Conservation (phyloP, 2,888 invertebrate species). For the Anorthoa munda region DNA sequence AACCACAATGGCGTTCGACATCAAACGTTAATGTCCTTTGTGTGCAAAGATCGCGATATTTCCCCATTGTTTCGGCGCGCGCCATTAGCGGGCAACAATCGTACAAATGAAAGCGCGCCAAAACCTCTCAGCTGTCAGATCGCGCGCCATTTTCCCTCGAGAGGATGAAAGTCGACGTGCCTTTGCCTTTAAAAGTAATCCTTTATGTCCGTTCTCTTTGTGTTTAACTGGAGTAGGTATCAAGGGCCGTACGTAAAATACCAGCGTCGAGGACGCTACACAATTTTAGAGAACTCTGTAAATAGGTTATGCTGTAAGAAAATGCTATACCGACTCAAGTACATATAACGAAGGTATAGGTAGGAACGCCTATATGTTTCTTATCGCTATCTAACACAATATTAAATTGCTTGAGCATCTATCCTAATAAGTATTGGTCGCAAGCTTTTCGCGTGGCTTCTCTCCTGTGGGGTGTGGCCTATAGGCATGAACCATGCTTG, state of each 20-base stretch:
- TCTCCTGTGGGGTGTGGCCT: no score
- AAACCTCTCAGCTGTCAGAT: conserved; percentile 82
- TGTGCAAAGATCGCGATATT: conserved; percentile 80
- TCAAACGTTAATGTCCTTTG: conserved; percentile 87
- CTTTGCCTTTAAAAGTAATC: conserved; percentile 72
- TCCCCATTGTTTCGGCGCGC: conserved; percentile 85
- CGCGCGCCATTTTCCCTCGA: conserved; percentile 84
- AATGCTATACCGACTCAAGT: neutral
- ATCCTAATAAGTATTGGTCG: no score
- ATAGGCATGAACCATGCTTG: no score
- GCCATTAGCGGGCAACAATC: conserved; percentile 88
- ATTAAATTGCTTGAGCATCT: no score
- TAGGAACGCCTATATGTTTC: neutral
- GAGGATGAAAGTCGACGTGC: conserved; percentile 72
- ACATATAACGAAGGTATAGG: neutral
- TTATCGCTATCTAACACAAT: neutral
- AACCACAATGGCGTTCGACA: conserved; percentile 80
- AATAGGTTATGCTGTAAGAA: conserved; percentile 17
- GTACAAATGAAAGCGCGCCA: conserved; percentile 81
- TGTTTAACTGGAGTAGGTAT: conserved; percentile 60
- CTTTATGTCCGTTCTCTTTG: conserved; percentile 69
- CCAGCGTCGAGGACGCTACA: conserved; percentile 39
- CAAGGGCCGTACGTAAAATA: conserved; percentile 56
- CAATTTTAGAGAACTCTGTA: conserved; percentile 23
- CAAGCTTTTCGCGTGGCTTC: no score